Base-by-base conservation (phyloP, 2,797 vertebrate species). In the Trematomus bernacchii region DNA sequence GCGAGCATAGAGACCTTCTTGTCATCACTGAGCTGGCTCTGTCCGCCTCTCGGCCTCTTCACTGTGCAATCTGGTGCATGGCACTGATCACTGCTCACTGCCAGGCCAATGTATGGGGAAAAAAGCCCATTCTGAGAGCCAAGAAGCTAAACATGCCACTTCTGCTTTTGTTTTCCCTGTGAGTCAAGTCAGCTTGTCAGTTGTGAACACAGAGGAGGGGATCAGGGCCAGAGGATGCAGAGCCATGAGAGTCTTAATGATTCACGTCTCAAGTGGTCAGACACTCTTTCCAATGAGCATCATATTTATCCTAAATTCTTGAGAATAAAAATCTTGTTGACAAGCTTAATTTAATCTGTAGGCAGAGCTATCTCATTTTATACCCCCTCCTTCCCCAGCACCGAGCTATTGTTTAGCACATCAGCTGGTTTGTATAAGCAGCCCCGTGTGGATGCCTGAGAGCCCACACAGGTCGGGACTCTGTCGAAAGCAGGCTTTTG, bases 21-120 rank as follows among this genome's bases (percentile, higher is more conserved):
- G 91, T 93, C 86, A 85, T 90, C 90, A 87, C 81, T 71, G 87
- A 91, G 82, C 87, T n/a, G 62, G 78, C 84, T 87, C 87, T 84
- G 84, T 89, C 68, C 23, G 71, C 78, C 83, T 69, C 91, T 87
- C 77, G 65, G 90, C 89, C 87, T 84, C 87, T 88, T 85, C 79
- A 85, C 79, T 90, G 94, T 94, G 92, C 90, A 92, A 83, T 93
- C 91, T 94, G 91, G 94, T 93, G 95, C 94, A 94, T 94, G 95
- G 95, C 92, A 95, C 95, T 90, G 90, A 86, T 85, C 80, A 59
- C 76, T 75, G 84, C 90, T 92, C 88, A 71, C 88, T 86, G 74
- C 76, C 85, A 88, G 86, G 84, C 82, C 76, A 52, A 59, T 83
- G 76, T 78, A 80, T 66, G 60, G 64, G 37, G 0, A n/a, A n/a